phyloP scores from a whole-genome alignment of 1,140 invertebrate genomes.

The roundworm (Caenorhabditis elegans) region WBcel235 BX284605.5:6349501-6350000 shows the following conservation, averaged over 20 bases:
- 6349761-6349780: constrained; percentile 15
- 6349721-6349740: constrained; percentile 12
- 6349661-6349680: neutral
- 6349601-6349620: neutral
- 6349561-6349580: too few species aligned
- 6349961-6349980: neutral
- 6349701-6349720: neutral
- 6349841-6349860: neutral
- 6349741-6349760: neutral
- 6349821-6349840: constrained; percentile 11
- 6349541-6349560: neutral
- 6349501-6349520: too few species aligned
- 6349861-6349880: constrained; percentile 15
- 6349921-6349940: neutral
- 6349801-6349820: constrained; percentile 9
- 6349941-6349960: neutral
- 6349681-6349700: neutral
- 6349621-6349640: too few species aligned
- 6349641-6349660: neutral
- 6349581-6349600: neutral
- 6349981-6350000: neutral
- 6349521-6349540: neutral
- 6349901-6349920: neutral
- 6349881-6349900: neutral
- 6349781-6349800: constrained; percentile 29